phyloP scores from a whole-genome alignment of 1,140 invertebrate genomes.

The Diabrotica undecimpunctata region DNA sequence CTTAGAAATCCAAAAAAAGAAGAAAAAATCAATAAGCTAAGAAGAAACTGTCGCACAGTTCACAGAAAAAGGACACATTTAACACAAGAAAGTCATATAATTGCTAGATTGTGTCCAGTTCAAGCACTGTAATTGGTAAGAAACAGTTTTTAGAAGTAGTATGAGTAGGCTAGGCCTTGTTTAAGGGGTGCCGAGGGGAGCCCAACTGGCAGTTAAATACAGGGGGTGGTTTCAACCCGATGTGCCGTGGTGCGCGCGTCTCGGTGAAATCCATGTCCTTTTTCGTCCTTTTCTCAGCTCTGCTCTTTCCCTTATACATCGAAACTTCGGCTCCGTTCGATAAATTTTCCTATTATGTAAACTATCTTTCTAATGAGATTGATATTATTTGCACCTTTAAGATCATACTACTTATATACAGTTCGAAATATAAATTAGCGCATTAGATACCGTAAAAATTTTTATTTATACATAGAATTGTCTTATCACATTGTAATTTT shows the following conservation, averaged over 20 bases:
- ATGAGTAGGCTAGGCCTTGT: slow-evolving; percentile 22
- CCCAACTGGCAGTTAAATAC: slow-evolving; percentile 19
- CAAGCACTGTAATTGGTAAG: slow-evolving; percentile 15
- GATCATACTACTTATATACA: no score
- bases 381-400: not conserved
- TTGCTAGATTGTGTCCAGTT: slow-evolving; percentile 9
- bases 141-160: slow-evolving; percentile 24
- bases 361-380: slow-evolving; percentile 1
- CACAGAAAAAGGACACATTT: slow-evolving; percentile 13
- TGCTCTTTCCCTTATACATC: not conserved
- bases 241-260: slow-evolving; percentile 18
- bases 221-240: slow-evolving; percentile 17
- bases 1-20: slow-evolving; percentile 19
- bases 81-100: slow-evolving; percentile 13
- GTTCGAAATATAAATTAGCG: no score
- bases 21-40: slow-evolving; percentile 16
- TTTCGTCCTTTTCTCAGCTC: not conserved
- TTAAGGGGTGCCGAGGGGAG: slow-evolving; percentile 16
- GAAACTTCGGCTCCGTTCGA: not conserved
- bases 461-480: no score
- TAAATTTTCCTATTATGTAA: slow-evolving; percentile 3
- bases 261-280: slow-evolving; percentile 1
- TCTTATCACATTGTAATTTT: no score
- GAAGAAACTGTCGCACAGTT: slow-evolving; percentile 17
- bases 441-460: no score